A percentile compares a stretch with the other conserved stretches of the same genome.
These are phyloP conservation scores for Drosophila bocqueti DNA, from an alignment of 1,140 invertebrate genomes.

Conservation along the genomic window DNA sequence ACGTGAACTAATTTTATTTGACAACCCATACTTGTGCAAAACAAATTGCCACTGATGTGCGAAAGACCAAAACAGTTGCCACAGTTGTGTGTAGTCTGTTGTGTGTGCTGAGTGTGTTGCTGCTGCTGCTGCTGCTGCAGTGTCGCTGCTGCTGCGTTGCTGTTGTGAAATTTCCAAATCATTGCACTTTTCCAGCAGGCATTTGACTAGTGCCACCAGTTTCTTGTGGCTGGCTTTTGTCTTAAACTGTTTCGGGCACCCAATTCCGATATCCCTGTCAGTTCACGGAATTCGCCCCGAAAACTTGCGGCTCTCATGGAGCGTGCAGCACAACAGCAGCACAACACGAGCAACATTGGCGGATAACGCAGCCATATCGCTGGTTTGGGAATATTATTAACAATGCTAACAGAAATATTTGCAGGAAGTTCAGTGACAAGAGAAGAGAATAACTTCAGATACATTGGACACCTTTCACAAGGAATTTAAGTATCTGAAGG, in stretches of 20 bases:
- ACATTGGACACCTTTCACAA: not conserved
- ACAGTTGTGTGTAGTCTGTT: slow-evolving; percentile 49
- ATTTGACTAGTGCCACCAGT: slow-evolving; percentile 52
- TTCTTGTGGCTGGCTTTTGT: slow-evolving; percentile 45
- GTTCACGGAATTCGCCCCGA: slow-evolving; percentile 59
- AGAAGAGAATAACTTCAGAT: not conserved
- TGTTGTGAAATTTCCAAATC: slow-evolving; percentile 84
- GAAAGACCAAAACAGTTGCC: slow-evolving; percentile 82
- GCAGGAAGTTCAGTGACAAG: not conserved
- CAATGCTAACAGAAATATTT: slow-evolving; percentile 11
- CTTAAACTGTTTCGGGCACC: slow-evolving; percentile 37
- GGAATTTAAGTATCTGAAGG: not conserved
- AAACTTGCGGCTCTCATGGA: slow-evolving; percentile 33
- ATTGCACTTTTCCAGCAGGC: slow-evolving; percentile 72
- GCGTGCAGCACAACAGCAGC: slow-evolving; percentile 30
- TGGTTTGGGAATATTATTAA: not conserved
- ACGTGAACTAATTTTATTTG: slow-evolving; percentile 85
- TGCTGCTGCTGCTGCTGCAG: slow-evolving; percentile 23
- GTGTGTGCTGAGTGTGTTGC: slow-evolving; percentile 27
- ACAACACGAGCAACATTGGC: not conserved
- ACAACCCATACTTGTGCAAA: slow-evolving; percentile 85
- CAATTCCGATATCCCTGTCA: slow-evolving; percentile 62
- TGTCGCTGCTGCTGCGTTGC: slow-evolving; percentile 23
- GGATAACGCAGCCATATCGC: slow-evolving; percentile 1
- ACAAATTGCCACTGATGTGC: slow-evolving; percentile 85